phyloP scores from a whole-genome alignment of 2,888 invertebrate genomes.

The Eupithecia subfuscata region DNA sequence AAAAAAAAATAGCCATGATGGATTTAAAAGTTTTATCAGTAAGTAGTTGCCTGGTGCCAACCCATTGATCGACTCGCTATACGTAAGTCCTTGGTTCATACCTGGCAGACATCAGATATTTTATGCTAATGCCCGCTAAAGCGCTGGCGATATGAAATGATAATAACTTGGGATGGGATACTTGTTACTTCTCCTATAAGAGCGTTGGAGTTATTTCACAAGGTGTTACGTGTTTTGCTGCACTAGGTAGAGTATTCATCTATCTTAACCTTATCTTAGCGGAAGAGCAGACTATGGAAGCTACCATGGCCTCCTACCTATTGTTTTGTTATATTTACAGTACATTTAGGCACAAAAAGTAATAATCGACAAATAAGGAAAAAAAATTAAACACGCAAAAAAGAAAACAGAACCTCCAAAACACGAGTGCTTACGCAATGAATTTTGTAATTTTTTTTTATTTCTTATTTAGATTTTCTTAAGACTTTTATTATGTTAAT shows the following conservation, averaged over 20 bases:
- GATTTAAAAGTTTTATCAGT: too few species aligned
- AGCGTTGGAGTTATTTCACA: constrained; percentile 18
- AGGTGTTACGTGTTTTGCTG: not conserved
- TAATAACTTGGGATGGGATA: constrained; percentile 58
- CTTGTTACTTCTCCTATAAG: constrained; percentile 39
- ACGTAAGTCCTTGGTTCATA: constrained; percentile 20
- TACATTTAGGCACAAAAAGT: not conserved
- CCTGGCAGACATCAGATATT: constrained; percentile 53
- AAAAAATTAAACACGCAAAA: not conserved
- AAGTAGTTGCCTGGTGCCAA: not conserved
- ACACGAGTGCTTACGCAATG: not conserved
- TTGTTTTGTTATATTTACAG: not conserved
- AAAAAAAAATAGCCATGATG: too few species aligned
- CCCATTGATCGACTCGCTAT: not conserved
- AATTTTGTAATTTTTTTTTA: too few species aligned
- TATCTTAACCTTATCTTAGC: too few species aligned
- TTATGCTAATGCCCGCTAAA: constrained; percentile 69
- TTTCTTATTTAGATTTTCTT: too few species aligned
- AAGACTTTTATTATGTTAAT: too few species aligned
- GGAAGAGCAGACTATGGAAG: not conserved
- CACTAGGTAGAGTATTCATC: not conserved
- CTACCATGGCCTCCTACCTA: not conserved
- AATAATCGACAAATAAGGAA: not conserved
- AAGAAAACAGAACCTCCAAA: not conserved
- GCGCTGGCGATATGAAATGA: constrained; percentile 64